Evolutionary conservation across 2,888 invertebrate genomes (phyloP), one percentile per base, ranked within the genome.

Genomic region (Beris chalybata): DNA sequence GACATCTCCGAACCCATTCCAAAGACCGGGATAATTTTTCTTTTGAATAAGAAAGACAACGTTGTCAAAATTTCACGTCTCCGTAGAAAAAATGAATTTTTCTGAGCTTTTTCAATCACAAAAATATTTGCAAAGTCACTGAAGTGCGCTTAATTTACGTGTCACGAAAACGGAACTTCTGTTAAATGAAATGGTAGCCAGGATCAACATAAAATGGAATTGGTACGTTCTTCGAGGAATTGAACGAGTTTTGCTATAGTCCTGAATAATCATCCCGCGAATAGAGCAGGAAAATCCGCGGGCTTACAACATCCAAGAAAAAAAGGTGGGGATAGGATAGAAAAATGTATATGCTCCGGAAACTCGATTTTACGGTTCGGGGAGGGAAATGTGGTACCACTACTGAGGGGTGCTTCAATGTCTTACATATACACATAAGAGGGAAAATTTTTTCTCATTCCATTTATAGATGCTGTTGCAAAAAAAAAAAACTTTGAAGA

Each of bases 111-210:
- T 55, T 65, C 64, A 65, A 65, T 65, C 64, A 65, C 47, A 65
- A 58, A 55, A 55, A 65, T 65, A 65, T 65, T 56, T 65, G 55
- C 64, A 55, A 38, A 65, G 47, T 55, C 55, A 65, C 55, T 56
- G 64, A 65, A 65, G 64, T 65, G 56, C 48, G 55, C 64, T 65
- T 65, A 65, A 65, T 65, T 65, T 65, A 47, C 48, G 55, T 65
- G 64, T 65, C 64, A 65, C 56, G 64, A 65, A 65, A 65, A 65
- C 54, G 64, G 54, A 64, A 54, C 64, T 64, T 52, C 64, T 54
- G 64, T 64, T 54, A 64, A 64, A 61, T 61, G 47, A 61, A 61
- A 61, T 61, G 61, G 52, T 13, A 61, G 61, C 52, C 38, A 43
- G 61, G 32, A 64, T 55, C 64, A 64, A 54, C 54, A 64, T 64